Base-by-base conservation (phyloP, 2,113 vertebrate genomes). In the Aleadryas rufinucha region DNA sequence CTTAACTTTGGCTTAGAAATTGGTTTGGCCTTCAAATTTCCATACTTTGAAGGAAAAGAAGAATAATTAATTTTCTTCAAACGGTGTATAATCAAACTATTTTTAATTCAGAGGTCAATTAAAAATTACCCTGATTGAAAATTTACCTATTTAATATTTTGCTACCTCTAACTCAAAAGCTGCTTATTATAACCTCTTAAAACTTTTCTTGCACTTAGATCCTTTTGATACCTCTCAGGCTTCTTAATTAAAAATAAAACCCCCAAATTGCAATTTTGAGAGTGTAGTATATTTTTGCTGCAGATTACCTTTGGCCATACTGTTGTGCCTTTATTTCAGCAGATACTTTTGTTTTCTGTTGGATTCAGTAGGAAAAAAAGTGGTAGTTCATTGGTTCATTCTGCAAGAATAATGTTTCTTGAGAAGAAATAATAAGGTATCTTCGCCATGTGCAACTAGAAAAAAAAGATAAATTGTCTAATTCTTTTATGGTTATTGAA, bases 51-150 rank as follows among this genome's bases (percentile, higher is more conserved):
- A 97, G 90, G 76, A 95, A 96, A 92, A 78, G 60, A 66, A 89
- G 45, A 61, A 92, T 95, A 96, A 97, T 96, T 96, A 96, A 95
- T 96, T 95, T 96, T 94, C 95, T 96, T 97, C 96, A 97, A 96
- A 94, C 88, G 82, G 64, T 53, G 72, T 90, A 90, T 92, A 94
- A 95, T 96, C 56, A 94, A 87, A 95, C 64, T 94, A 42, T 77
- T 96, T 96, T 94, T 93, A 75, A 94, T 94, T 95, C 92, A 92
- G 92, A 96, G 93, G 90, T 96, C 93, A 94, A 89, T 90, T 90
- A 65, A 90, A 92, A 92, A 84, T 93, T 90, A 92, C 47, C 72
- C 76, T 45, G 88, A 88, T 86, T 81, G 69, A 54, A 96, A 96
- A 93, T 75, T 78, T 90, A 86, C 61, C 87, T 94, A 49, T 80